phyloP scores from a whole-genome alignment of 2,797 vertebrate species.

The Bradypus variegatus region DNA sequence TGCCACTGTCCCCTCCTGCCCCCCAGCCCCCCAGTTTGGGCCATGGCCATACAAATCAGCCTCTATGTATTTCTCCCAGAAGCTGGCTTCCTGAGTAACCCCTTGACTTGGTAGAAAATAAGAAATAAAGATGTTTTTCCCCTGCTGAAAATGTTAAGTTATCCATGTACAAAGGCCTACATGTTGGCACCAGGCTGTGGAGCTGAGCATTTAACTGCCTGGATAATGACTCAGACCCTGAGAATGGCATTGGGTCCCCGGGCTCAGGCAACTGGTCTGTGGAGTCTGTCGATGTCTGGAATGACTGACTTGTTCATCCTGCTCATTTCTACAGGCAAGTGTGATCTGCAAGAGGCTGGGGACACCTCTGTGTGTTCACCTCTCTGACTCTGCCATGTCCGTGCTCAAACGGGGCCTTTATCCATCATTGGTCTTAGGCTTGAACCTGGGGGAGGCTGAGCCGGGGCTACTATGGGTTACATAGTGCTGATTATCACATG shows the following conservation, averaged over 20 bases:
- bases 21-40: background rate
- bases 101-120: slow-evolving; percentile 64
- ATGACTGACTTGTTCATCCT: background rate
- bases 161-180: background rate
- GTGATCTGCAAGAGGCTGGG: background rate
- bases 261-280: background rate
- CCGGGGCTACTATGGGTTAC: too few relatives aligned
- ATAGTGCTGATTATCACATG: too few relatives aligned
- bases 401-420: too few relatives aligned
- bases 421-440: background rate
- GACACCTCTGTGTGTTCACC: background rate
- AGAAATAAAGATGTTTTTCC: background rate
- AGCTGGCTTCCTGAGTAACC: slow-evolving; percentile 63
- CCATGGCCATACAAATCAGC: slow-evolving; percentile 68
- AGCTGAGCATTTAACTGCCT: background rate
- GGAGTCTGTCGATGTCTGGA: background rate
- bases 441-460: background rate
- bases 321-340: background rate
- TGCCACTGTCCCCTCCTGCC: slow-evolving; percentile 48
- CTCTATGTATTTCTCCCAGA: slow-evolving; percentile 63
- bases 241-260: background rate
- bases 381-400: background rate
- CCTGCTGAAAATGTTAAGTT: background rate
- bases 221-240: background rate
- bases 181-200: background rate